Base-by-base conservation (phyloP, 2,113 vertebrate genomes). In the Chloropsis hardwickii region DNA sequence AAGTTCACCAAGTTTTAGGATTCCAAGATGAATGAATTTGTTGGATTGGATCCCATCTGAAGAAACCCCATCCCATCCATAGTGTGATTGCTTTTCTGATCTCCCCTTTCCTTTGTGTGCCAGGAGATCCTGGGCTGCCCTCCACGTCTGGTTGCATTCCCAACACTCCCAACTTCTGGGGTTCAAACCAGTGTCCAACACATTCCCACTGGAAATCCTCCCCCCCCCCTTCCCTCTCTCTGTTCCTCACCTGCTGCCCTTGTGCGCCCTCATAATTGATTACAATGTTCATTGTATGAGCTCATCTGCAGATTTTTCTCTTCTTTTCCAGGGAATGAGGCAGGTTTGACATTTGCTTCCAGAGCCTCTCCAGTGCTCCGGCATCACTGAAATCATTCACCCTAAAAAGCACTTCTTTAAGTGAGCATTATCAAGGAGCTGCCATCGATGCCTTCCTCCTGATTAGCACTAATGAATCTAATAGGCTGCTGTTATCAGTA, bases 391-490 rank as follows among this genome's bases (percentile, higher is more conserved):
- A 89, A 88, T 85, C 88, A 66, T 6, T 92, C 88, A 86, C 71
- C 83, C 93, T 57, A 22, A 57, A 90, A 95, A 95, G 57, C 2
- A 2, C 42, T 67, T 77, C 94, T 74, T 81, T 37, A 89, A 92
- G 70, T 60, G 92, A 86, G 85, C 54, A 61, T 93, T 91, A 76
- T 37, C 88, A 81, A 45, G 15, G 83, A 28, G 71, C 62, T 94
- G 81, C 91, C 71, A 50, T 78, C 60, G 57, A 80, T 64, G 62
- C 89, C 90, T 96, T 90, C 76, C 86, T 71, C 86, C 95, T 94
- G 96, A 96, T 96, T 91, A 95, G 74, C 94, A 39, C 94, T 96
- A 97, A 96, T 96, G 95, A 97, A 96, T 51, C 94, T 95, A 95
- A 95, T 73, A 88, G 88, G 65, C 35, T 47, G 79, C 86, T 95